Percentiles rank a stretch among this genome's conserved stretches.
Conservation (phyloP, 2,113 vertebrate genomes). For the Sapajus apella region DNA sequence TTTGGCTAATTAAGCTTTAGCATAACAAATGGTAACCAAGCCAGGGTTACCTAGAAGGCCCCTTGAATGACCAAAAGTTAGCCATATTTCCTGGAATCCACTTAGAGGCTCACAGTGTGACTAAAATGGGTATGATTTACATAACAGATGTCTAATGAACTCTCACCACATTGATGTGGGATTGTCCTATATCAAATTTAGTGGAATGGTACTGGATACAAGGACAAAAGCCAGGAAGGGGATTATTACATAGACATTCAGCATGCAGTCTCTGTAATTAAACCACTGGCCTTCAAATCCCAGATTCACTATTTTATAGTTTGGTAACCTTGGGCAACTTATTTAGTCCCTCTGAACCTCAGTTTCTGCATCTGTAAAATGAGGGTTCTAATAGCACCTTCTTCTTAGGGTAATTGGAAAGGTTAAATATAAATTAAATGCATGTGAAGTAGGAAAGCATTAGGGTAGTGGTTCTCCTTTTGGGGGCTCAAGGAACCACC, state of each 20-base stretch:
- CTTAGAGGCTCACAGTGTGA: neutral
- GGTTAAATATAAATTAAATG: conserved; percentile 19
- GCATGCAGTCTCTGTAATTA: neutral
- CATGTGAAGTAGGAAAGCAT: neutral
- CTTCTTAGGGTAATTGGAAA: conserved; percentile 1
- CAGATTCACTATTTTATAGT: neutral
- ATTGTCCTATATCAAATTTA: neutral
- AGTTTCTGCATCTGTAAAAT: conserved; percentile 35
- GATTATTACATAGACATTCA: neutral
- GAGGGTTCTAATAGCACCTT: neutral
- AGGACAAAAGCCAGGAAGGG: neutral
- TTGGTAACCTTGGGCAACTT: neutral
- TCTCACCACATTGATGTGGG: neutral
- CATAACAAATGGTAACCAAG: conserved; percentile 5
- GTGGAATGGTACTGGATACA: neutral
- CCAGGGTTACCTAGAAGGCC: neutral
- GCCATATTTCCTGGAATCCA: neutral
- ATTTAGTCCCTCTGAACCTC: neutral
- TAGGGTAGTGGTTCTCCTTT: neutral
- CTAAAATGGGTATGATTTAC: neutral
- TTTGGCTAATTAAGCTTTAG: conserved; percentile 35
- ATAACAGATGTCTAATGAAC: neutral
- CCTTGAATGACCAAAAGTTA: neutral
- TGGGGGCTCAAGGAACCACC: neutral
- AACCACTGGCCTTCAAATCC: conserved; percentile 13